Percentiles rank a stretch among this genome's conserved stretches.
These are phyloP conservation scores for Chamaea fasciata DNA, from an alignment of 2,113 vertebrate genomes.

Conservation along the genomic window DNA sequence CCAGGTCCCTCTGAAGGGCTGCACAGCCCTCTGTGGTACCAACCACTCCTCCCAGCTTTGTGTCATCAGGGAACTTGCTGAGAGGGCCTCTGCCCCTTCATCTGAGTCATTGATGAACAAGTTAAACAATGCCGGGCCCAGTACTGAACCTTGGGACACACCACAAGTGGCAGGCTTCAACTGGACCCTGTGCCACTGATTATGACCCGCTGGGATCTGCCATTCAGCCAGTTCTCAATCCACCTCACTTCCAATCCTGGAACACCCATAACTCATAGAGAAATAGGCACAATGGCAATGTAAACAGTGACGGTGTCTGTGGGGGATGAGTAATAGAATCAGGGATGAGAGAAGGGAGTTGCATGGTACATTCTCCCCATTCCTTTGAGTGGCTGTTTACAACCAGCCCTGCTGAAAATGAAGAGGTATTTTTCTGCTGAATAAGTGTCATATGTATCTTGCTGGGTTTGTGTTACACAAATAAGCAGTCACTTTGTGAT, in stretches of 20 bases:
- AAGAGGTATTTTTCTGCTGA: not conserved
- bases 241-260: not conserved
- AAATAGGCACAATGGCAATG: not conserved
- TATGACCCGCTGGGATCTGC: not conserved
- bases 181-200: not conserved
- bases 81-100: not conserved
- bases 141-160: not conserved
- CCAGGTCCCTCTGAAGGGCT: fast-evolving
- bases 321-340: not conserved
- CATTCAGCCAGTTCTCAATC: not conserved
- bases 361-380: not conserved
- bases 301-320: not conserved
- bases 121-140: not conserved
- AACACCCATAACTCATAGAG: not conserved
- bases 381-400: not conserved
- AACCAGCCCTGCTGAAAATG: not conserved
- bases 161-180: not conserved
- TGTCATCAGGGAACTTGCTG: not conserved
- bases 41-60: not conserved
- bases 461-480: not conserved
- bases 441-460: not conserved
- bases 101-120: not conserved
- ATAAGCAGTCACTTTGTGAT: not conserved
- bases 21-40: too few species aligned
- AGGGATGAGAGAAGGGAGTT: not conserved